phyloP scores from a whole-genome alignment of 2,113 vertebrate species.

The Echinops telfairi region DNA sequence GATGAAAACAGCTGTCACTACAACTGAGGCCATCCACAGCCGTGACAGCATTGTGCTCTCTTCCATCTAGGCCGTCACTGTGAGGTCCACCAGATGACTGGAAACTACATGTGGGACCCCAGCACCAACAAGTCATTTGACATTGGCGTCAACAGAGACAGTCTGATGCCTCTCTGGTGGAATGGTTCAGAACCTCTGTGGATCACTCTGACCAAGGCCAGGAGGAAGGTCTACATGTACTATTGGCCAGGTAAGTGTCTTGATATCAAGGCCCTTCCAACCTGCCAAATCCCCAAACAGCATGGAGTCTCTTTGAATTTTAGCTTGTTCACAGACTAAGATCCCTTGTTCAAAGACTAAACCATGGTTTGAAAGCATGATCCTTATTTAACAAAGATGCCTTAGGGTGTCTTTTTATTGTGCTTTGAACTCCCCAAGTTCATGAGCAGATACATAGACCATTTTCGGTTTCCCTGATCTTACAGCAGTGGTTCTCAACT shows the following conservation, averaged over 20 bases:
- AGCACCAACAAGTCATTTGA: slow-evolving; percentile 90
- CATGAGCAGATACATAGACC: neutral
- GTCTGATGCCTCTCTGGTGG: slow-evolving; percentile 95
- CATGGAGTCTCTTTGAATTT: rapidly evolving
- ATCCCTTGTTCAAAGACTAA: neutral
- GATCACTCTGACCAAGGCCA: slow-evolving; percentile 94
- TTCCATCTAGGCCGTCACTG: slow-evolving; percentile 90
- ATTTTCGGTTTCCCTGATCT: neutral
- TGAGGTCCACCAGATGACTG: slow-evolving; percentile 95
- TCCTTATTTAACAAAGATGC: neutral
- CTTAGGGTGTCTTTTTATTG: neutral
- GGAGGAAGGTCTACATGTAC: slow-evolving; percentile 94
- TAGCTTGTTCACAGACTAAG: neutral
- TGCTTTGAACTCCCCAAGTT: neutral
- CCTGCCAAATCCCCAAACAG: neutral
- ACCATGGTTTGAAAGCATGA: neutral
- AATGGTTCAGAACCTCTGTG: slow-evolving; percentile 96
- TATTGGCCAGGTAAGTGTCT: slow-evolving; percentile 95
- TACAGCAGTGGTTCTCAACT: neutral
- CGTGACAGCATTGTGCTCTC: neutral
- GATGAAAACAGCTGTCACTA: neutral
- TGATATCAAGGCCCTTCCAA: rapidly evolving
- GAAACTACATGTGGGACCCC: slow-evolving; percentile 98
- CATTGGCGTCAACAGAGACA: slow-evolving; percentile 94
- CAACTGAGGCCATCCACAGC: neutral